Base-by-base conservation (phyloP, 2,113 vertebrate genomes). In the Piaya cayana region DNA sequence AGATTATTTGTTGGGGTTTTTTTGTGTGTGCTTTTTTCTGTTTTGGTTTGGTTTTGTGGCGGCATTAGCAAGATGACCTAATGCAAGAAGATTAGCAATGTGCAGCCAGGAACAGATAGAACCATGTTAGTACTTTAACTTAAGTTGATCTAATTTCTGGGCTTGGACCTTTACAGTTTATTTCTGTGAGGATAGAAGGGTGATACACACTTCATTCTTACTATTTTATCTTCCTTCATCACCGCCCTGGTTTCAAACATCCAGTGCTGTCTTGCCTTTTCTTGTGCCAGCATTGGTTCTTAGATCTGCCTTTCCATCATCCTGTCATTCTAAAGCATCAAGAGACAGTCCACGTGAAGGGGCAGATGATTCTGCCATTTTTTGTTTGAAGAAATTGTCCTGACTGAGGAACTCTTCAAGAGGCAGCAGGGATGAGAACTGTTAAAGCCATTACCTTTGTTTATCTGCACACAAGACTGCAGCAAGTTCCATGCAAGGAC, bases 201-300 rank as follows among this genome's bases (percentile, higher is more conserved):
- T 80, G 23, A 56, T 37, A 15, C 7, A 39, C 39, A 39, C 39
- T 39, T 39, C 39, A 39, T 53, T 92, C 9, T 69, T 76, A 80
- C 16, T 36, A 0, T 39, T 15, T 34, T 70, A 4, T 0, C 25
- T 58, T 68, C 6, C 15, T 89, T 17, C 17, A 4, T 71, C 1
- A 0, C 30, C 9, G 8, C 8, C 9, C 17, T 26, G 21, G 8
- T 87, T 89, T 70, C 39, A 67, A 59, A 69, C 9, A 30, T 68
- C 5, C 25, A 26, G 29, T 30, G 8, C 17, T 19, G 8, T 43
- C 14, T 11, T 74, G 81, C 20, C 5, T 70, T 65, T 15, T 16
- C 34, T 50, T 67, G 26, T 67, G 12, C 17, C 17, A 16, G 17
- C 32, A 74, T 50, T 81, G 25, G 8, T 65, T 86, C 36, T 62